Evolutionary conservation across 2,113 vertebrate species (phyloP), one percentile per base, ranked within the genome.

Genomic region (Aphyosemion australe): DNA sequence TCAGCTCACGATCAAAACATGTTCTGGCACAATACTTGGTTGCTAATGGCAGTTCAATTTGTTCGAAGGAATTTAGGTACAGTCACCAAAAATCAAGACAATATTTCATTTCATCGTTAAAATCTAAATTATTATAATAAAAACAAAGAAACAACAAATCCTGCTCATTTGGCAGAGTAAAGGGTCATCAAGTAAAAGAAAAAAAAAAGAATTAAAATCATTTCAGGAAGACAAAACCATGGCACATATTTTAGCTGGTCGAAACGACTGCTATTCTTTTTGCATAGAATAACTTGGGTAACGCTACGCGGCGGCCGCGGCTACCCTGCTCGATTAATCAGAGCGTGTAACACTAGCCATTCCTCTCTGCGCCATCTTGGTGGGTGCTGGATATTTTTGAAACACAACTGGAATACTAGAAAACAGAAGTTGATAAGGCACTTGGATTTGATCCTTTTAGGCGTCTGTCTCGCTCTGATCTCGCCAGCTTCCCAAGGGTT

Each of bases 191-290:
- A 74, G 76, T 76, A 18, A 87, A 78, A 63, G 70, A 46, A 82
- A 57, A 61, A 62, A n/a, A 61, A 73, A 81, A 76, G 54, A 78
- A 73, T 49, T 41, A 70, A 80, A 76, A 50, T 49, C 58, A 90
- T 68, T 80, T 89, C 76, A 91, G 93, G 93, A 93, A 93, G 91
- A 93, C 92, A 80, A 90, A 93, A 91, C 88, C 90, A 94, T 93
- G 92, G 93, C 93, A 94, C 92, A 89, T 92, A 85, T 87, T 85
- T 90, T 90, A 93, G 92, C 92, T 93, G 91, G 92, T 93, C 91
- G 74, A 77, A 87, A 85, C 74, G 90, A 93, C 91, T 89, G 92
- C 91, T 93, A 88, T 90, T 92, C 87, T 83, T 87, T 87, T 93
- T 93, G 92, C 92, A 94, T 93, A 94, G 93, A 93, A 83, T 91